Evolutionary conservation across 2,797 vertebrate genomes (phyloP).

Genomic region (Halcyon smyrnensis): DNA sequence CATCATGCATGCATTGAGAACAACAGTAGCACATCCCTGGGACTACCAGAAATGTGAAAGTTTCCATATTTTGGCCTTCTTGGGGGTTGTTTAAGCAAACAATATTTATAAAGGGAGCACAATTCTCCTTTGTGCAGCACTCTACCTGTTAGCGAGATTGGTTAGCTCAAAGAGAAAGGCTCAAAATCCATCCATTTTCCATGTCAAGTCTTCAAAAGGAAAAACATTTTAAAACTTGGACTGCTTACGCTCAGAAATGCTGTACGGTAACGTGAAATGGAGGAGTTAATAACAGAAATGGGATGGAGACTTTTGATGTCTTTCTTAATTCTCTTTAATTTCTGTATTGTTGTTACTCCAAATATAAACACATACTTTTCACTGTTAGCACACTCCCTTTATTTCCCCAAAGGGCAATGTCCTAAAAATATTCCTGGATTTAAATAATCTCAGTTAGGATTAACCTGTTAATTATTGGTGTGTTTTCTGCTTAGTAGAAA

Average conservation of each 20-base stretch:
- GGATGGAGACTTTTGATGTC: constrained; percentile 61
- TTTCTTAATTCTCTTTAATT: constrained; percentile 62
- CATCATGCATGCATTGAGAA: not conserved
- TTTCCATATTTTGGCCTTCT: constrained; percentile 13
- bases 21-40: constrained; percentile 20
- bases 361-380: constrained; percentile 56
- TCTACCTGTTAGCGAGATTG: not conserved
- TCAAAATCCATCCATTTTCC: not conserved
- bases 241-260: not conserved
- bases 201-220: not conserved
- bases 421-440: constrained; percentile 52
- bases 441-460: constrained; percentile 1
- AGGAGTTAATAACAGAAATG: constrained; percentile 45
- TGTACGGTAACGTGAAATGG: not conserved
- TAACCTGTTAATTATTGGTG: constrained; percentile 51
- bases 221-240: not conserved
- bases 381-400: constrained; percentile 53
- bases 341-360: constrained; percentile 59
- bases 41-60: not conserved
- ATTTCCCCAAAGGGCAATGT: constrained; percentile 42
- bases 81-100: not conserved
- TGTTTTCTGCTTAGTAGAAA: not conserved
- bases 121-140: not conserved
- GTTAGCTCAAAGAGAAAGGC: not conserved
- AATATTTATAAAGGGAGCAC: not conserved